Evolutionary conservation across 2,113 vertebrate genomes (phyloP).

Genomic region (Periophthalmodon schlosseri): DNA sequence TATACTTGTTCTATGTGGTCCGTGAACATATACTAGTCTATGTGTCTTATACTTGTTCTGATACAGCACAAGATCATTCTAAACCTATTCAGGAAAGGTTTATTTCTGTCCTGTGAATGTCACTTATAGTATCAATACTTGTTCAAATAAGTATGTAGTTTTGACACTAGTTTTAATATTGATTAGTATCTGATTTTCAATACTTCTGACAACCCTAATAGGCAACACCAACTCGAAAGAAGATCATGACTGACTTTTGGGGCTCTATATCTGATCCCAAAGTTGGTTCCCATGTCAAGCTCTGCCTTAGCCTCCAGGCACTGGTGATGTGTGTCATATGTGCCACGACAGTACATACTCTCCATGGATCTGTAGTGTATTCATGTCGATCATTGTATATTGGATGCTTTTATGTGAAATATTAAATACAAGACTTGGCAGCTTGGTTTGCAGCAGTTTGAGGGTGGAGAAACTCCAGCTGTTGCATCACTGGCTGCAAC

Average conservation of each 20-base stretch:
- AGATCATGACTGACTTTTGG: neutral
- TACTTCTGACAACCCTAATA: no score
- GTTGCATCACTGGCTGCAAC: constrained; percentile 21
- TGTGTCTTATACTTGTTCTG: no score
- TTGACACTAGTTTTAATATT: no score
- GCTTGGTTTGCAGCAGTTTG: constrained; percentile 3
- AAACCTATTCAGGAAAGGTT: no score
- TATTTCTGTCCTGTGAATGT: no score
- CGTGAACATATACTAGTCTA: no score
- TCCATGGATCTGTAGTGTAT: constrained; percentile 19
- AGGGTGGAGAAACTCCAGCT: neutral
- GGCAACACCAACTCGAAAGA: neutral
- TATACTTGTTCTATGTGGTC: no score
- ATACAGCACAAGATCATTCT: no score
- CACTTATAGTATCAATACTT: no score
- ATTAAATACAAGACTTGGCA: neutral
- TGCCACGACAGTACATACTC: constrained; percentile 15
- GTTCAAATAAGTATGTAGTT: no score
- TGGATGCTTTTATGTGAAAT: neutral
- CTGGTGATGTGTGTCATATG: constrained; percentile 11
- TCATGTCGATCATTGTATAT: constrained; percentile 14
- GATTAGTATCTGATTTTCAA: no score
- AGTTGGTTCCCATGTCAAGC: neutral
- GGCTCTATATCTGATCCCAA: neutral
- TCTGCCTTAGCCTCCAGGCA: neutral